These are phyloP conservation scores for Nymphalis io DNA, from an alignment of 1,140 invertebrate species.

Conservation along the genomic window DNA sequence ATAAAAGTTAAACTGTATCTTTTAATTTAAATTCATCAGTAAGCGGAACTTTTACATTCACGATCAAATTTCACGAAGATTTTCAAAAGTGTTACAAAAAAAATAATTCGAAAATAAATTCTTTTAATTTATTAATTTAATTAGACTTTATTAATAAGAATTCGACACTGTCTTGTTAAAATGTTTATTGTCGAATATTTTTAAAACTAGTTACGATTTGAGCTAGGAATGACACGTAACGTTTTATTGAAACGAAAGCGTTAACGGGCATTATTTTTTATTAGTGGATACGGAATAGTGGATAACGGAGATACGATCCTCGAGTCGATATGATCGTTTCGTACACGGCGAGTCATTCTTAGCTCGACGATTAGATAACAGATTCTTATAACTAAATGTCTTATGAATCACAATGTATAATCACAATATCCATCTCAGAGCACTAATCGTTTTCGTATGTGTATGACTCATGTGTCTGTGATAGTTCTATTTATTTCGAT, in stretches of 20 bases:
- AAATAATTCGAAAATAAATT: too few relatives aligned
- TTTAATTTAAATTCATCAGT: too few relatives aligned
- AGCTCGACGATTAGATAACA: slow-evolving; percentile 33
- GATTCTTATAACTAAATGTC: slow-evolving; percentile 41
- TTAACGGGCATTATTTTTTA: slow-evolving; percentile 1
- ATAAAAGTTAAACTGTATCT: too few relatives aligned
- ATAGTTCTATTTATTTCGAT: slow-evolving; percentile 75
- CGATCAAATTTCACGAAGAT: too few relatives aligned
- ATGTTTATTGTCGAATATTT: slow-evolving; percentile 20
- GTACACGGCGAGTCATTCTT: slow-evolving; percentile 15
- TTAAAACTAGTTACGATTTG: slow-evolving; percentile 20
- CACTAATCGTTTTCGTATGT: slow-evolving; percentile 65
- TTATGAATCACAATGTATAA: slow-evolving; percentile 63
- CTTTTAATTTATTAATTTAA: too few relatives aligned
- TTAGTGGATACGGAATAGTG: background rate
- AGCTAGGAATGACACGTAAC: slow-evolving; percentile 28
- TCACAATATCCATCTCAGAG: slow-evolving; percentile 36
- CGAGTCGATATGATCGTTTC: background rate
- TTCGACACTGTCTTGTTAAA: slow-evolving; percentile 17
- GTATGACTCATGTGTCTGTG: slow-evolving; percentile 76
- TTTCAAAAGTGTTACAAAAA: background rate
- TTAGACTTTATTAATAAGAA: too few relatives aligned
- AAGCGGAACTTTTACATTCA: too few relatives aligned
- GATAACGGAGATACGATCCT: too few relatives aligned
- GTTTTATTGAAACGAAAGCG: background rate